Percentiles rank a stretch among this genome's conserved stretches.
These are phyloP conservation scores for Drosophila tanythrix DNA, from an alignment of 2,888 invertebrate species.

Conservation along the genomic window DNA sequence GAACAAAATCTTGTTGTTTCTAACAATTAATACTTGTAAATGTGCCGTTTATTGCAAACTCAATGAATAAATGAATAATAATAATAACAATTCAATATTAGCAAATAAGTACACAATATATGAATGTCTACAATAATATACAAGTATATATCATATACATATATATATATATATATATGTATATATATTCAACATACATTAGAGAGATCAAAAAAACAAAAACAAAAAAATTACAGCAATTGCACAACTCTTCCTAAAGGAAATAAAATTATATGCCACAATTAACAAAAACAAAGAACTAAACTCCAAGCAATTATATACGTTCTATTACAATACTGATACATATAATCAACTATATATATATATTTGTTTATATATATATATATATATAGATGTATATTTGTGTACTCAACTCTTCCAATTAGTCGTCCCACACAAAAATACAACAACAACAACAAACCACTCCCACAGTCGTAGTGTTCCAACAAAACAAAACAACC, in stretches of 20 bases:
- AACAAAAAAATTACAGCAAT: conserved; percentile 66
- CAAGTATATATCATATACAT: conserved; percentile 19
- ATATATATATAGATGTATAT: conserved; percentile 30
- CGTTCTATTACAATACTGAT: conserved; percentile 36
- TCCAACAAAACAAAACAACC: conserved; percentile 37
- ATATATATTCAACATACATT: conserved; percentile 35
- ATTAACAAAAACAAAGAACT: conserved; percentile 64
- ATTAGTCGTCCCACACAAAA: conserved; percentile 49
- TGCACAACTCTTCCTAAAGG: conserved; percentile 80
- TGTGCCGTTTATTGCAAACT: conserved; percentile 70
- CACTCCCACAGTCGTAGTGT: conserved; percentile 62
- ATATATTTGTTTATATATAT: not conserved
- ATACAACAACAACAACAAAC: conserved; percentile 13
- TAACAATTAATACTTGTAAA: conserved; percentile 76
- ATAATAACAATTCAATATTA: conserved; percentile 31
- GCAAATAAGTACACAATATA: conserved; percentile 54
- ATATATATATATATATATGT: conserved; percentile 29
- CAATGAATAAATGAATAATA: conserved; percentile 36
- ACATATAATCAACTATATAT: conserved; percentile 9
- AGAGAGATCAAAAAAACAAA: conserved; percentile 40
- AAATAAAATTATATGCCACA: conserved; percentile 76
- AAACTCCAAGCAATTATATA: conserved; percentile 76
- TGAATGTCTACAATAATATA: conserved; percentile 73
- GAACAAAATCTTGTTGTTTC: conserved; percentile 45
- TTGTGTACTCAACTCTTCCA: conserved; percentile 70